Evolutionary conservation across 92 coral and sea anemone genomes (phyloP), one percentile per base, ranked within the genome.

Genomic region (Paragorgia papillata): DNA sequence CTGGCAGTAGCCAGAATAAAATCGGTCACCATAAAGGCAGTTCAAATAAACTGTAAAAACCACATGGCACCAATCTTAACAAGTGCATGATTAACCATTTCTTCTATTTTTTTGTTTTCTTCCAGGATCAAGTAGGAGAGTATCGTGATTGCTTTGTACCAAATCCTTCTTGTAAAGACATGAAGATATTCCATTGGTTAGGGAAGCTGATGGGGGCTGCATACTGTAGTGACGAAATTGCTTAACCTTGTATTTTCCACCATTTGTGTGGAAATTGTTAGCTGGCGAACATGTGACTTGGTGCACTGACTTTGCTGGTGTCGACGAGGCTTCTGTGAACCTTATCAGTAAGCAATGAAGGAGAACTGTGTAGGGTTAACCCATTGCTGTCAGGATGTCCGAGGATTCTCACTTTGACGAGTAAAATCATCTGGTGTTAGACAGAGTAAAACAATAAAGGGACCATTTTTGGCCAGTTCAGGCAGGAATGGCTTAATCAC

Each of bases 271-370:
- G 99, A 95, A 95, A 73, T 89, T 95, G 20, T 82, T 95, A 20
- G 97, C 89, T 10, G 98, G 99, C 54, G 99, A 91, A 37, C 97
- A 95, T 59, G 99, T 95, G 89, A 91, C 90, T 25, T 95, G 99
- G 99, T 83, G 95, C 25, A 84, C 89, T 68, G 99, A 95, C 76
- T 95, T 81, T 60, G 85, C 76, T 4, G 88, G 79, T 73, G 89
- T 88, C 9, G 99, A 95, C 43, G 97, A 85, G 30, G 87, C 90
- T 1, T 89, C 94, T 63, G 96, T 95, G 37, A 86, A 81, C 24
- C 80, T 88, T 75, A 89, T 88, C 17, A 96, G 98, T 94, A 83
- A 62, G 73, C 17, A n/a, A n/a, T n/a, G n/a, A n/a, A n/a, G n/a
- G n/a, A n/a, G n/a, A n/a, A n/a, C n/a, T n/a, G n/a, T n/a, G n/a